These are phyloP conservation scores for Megalonaias nervosa DNA, from an alignment of 1,140 invertebrate genomes.

Conservation along the genomic window DNA sequence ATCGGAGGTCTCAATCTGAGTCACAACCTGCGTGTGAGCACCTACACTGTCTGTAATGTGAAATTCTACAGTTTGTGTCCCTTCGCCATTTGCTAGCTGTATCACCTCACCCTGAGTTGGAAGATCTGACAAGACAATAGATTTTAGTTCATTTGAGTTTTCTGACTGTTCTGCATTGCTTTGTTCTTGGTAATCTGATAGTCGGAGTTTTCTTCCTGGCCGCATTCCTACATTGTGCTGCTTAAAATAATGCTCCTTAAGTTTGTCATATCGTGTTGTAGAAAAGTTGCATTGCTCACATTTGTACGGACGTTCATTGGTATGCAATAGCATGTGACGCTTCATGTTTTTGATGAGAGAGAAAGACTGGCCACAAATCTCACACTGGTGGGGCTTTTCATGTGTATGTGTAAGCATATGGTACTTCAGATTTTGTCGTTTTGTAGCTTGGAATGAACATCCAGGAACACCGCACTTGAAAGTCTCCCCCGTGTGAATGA, in stretches of 20 bases:
- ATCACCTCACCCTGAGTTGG: background rate
- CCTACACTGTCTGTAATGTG: constrained; percentile 12
- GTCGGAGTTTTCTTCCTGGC: constrained; percentile 38
- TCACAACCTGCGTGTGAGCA: constrained; percentile 21
- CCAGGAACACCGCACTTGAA: constrained; percentile 73
- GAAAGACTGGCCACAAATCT: constrained; percentile 74
- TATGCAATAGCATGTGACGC: constrained; percentile 62
- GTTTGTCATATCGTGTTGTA: constrained; percentile 75
- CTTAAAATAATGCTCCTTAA: constrained; percentile 73
- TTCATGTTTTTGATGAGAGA: constrained; percentile 65
- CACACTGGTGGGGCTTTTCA: constrained; percentile 78
- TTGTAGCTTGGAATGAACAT: constrained; percentile 70
- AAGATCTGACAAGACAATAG: background rate
- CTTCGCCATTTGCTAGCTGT: constrained; percentile 11
- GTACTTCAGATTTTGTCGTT: constrained; percentile 72
- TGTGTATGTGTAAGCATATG: constrained; percentile 75
- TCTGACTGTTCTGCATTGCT: background rate
- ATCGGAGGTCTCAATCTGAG: constrained; percentile 13
- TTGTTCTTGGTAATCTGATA: constrained; percentile 27
- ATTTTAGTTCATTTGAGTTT: background rate
- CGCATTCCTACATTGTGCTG: constrained; percentile 54
- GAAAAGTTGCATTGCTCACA: constrained; percentile 72
- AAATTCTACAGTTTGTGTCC: constrained; percentile 24
- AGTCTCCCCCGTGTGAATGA: constrained; percentile 75
- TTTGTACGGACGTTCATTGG: constrained; percentile 40